Evolutionary conservation across 2,888 invertebrate genomes (phyloP), one percentile per base, ranked within the genome.

Genomic region (Vandiemenella viatica): DNA sequence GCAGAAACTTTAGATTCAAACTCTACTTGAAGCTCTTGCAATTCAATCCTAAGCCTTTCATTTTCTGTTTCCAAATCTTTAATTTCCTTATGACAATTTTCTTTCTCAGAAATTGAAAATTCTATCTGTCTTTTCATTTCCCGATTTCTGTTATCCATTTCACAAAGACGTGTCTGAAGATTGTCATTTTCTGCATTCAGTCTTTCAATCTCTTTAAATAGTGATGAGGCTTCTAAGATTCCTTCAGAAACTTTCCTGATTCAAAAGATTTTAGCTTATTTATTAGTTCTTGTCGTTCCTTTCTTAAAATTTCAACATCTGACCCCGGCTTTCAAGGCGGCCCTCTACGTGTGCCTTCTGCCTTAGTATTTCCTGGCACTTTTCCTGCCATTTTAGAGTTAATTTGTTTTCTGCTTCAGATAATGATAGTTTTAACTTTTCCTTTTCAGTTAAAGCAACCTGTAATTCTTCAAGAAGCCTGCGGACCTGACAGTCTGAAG

Each of bases 1-100:
- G 67, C 64, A 41, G 62, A 61, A 20, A 67, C 67, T 52, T 62
- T 63, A 10, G 63, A 58, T 42, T 63, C 62, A 22, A 65, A 50
- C 17, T 67, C 65, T 42, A 65, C 60, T 46, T 62, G 58, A 17
- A 65, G 42, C 48, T 64, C 65, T 50, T 65, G 64, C 50, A 65
- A 52, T 46, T 59, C 59, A 10, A 65, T 61, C 50, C 63, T 41
- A 7, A 55, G 44, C 19, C 37, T 50, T 22, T 50, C 52, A 37
- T 52, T 51, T 23, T 53, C 53, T 5, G 19, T 19, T 32, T 32
- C 32, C 10, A n/a, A 38, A 22, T 46, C 46, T 43, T 20, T 51
- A 4, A 48, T 20, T 38, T 32, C 32, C 10, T 32, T 32, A 10
- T 32, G 10, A n/a, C 10, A n/a, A 13, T 32, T 10, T 13, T 2